Evolutionary conservation across 2,797 vertebrate species (phyloP), one percentile per base, ranked within the genome.

Genomic region (Sebastes itinus): DNA sequence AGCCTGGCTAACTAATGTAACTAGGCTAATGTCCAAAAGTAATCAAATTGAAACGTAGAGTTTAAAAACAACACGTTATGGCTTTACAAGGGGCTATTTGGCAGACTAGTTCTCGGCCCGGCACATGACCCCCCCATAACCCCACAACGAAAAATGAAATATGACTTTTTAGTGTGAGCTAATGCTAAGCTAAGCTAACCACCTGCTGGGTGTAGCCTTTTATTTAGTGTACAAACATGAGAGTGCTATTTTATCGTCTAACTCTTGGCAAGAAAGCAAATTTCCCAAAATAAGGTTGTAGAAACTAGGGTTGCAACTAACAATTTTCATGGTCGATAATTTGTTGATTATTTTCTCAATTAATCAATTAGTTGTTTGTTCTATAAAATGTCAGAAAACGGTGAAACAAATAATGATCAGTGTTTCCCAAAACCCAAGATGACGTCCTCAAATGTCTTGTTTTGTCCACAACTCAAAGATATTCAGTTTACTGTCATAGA

Each of bases 31-130:
- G 16, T 35, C 12, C 18, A 22, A 28, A 27, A 63, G 7, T 3
- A 61, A 22, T 22, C 0, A 2, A 49, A 49, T 49, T 49, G 16
- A 49, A 46, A 7, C 42, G 0, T 1, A 49, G 38, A 18, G 42
- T 49, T 49, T 49, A 8, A 49, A 49, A 49, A 18, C 42, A 49
- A 49, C 16, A 1, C 0, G 4, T 49, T 18, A 20, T 49, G 42
- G 42, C 2, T 49, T 49, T 7, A 46, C 16, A 46, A 38, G 7
- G 16, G 16, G 42, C 42, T 20, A 49, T 49, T 1, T 20, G 7
- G 16, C 16, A 20, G 42, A 49, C 42, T 49, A 8, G 16, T 49
- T 49, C 42, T 49, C 16, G 16, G 42, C 42, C 42, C 0, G 42
- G 42, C 16, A 8, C 16, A 20, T 46, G 0, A 46, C 42, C 42